Evolutionary conservation across 2,888 invertebrate species (phyloP), one percentile per base, ranked within the genome.

Genomic region (Ophion ellenae): DNA sequence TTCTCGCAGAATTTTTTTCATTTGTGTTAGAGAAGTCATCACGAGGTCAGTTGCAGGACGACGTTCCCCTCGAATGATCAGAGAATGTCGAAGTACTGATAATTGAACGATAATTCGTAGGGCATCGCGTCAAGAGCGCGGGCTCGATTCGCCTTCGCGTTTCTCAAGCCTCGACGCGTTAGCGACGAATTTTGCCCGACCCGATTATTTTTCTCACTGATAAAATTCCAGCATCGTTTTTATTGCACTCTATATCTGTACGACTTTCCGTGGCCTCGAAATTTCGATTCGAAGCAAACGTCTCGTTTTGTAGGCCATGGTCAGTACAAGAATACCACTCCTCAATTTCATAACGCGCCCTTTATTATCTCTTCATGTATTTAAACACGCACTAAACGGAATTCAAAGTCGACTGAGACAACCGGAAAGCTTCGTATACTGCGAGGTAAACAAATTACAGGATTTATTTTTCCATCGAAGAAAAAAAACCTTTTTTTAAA

Each of bases 71-170:
- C n/a, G 57, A 67, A 32, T 1, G 11, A 63, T 47, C 32, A 64
- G 57, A 75, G 20, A 47, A 47, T 81, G 74, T 63, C 81, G 74
- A 32, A 11, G 32, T 24, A 63, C 64, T 63, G 83, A 84, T 86
- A 82, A 87, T 81, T 80, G 81, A 83, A 77, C 73, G 82, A 78
- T 83, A 83, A 85, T 75, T 81, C 71, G 53, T 74, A 59, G 36
- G 78, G 47, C 9, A 32, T 6, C 53, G 4, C 40, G 6, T 40
- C 40, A 40, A 40, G 40, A 6, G 40, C 40, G 40, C 40, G 40
- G 40, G 9, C 40, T 40, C 40, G 71, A 59, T 32, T 20, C 24
- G 47, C 66, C 14, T 69, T 5, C 45, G n/a, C 10, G 4, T 61
- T 78, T 61, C 45, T 40, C n/a, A 66, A 14, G 28, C 20, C 45